These are phyloP conservation scores for Drosophila flavopinicola DNA, from an alignment of 2,888 invertebrate species.

Conservation along the genomic window DNA sequence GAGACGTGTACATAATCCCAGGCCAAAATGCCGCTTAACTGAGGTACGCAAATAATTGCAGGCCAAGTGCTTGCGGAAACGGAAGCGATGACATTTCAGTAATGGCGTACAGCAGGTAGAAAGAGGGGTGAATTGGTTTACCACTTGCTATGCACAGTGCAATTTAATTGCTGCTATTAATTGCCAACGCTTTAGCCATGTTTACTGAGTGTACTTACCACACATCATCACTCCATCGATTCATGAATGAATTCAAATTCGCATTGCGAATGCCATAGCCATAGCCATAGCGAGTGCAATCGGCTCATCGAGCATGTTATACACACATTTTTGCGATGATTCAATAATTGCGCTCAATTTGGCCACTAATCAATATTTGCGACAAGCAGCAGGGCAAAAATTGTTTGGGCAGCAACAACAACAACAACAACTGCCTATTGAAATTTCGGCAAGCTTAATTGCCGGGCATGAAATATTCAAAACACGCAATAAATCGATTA, in stretches of 20 bases:
- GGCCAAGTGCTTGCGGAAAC: slow-evolving; percentile 47
- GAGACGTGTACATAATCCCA: slow-evolving; percentile 27
- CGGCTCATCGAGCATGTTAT: slow-evolving; percentile 43
- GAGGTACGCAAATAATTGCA: slow-evolving; percentile 42
- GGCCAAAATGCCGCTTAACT: slow-evolving; percentile 13
- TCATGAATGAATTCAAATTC: slow-evolving; percentile 58
- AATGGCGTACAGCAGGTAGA: not conserved
- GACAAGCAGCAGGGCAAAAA: slow-evolving; percentile 41
- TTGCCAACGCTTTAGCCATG: slow-evolving; percentile 43
- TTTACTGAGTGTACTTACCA: slow-evolving; percentile 19
- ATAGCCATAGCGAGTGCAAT: slow-evolving; percentile 19
- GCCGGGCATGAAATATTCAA: slow-evolving; percentile 54
- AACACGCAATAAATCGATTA: slow-evolving; percentile 78
- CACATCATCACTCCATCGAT: too few species aligned
- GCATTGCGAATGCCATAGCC: slow-evolving; percentile 18
- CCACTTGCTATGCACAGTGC: slow-evolving; percentile 58
- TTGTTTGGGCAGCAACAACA: slow-evolving; percentile 66
- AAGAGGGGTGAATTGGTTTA: not conserved
- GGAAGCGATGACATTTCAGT: slow-evolving; percentile 35
- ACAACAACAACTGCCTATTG: slow-evolving; percentile 6
- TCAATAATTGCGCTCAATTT: slow-evolving; percentile 37
- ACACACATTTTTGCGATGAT: slow-evolving; percentile 27
- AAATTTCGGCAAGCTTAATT: slow-evolving; percentile 54
- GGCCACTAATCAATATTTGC: slow-evolving; percentile 66
- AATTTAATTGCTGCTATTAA: slow-evolving; percentile 76